Evolutionary conservation across 92 coral and sea anemone species (phyloP), one percentile per base, ranked within the genome.

Genomic region (Meandrina meandrites): DNA sequence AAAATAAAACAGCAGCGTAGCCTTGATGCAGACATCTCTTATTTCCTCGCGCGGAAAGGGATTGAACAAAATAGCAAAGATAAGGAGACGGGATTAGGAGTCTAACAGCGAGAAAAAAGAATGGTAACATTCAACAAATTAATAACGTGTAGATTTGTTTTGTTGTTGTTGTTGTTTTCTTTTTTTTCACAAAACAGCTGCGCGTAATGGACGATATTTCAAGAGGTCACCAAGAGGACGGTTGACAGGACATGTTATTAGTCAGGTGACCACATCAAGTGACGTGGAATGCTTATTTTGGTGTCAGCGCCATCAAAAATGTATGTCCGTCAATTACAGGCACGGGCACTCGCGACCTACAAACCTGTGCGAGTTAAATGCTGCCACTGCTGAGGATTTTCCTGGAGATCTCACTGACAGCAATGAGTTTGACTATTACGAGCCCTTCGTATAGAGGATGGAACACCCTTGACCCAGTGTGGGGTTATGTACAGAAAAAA

Each of bases 281-380:
- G 83, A 85, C 64, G n/a, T 85, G 35, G 82, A 85, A 50, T 85
- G 88, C 50, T 24, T 85, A 36, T 18, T 85, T 10, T 28, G 64
- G 36, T 85, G 88, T 66, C 50, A n/a, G 8, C 88, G 77, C 0
- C 50, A 64, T n/a, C 34, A 53, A 17, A 47, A 76, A 51, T 85
- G 88, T 42, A 62, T 15, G 75, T 85, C 88, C 19, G 82, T 85
- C 34, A 85, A 85, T 34, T 45, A 45, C 76, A 84, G 30, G 74
- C 71, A 6, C 1, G 37, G 36, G 8, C 45, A 66, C 27, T 4
- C 42, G 19, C 58, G 19, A 18, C 69, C 79, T 8, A 35, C 86
- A 22, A 62, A 67, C 13, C 10, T 70, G 17, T 92, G 94, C 76
- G 90, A 92, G 78, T 75, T 92, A 27, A 92, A 87, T 50, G 75